phyloP scores from a whole-genome alignment of 2,888 invertebrate genomes.

The Eumerus sabulonum region DNA sequence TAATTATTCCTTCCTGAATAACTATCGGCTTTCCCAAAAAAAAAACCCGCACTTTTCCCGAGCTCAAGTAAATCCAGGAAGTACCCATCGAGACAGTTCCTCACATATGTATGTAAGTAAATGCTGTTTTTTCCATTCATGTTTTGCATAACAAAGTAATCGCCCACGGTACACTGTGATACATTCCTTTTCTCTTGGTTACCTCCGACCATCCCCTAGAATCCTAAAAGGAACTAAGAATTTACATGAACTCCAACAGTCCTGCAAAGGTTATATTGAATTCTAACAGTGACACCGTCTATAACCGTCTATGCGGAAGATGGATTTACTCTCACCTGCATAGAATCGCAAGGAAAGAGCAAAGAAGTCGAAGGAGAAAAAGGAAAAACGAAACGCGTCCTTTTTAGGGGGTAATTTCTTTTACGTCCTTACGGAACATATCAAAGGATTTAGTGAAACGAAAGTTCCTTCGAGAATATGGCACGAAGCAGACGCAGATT shows the following conservation, averaged over 20 bases:
- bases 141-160: too few species aligned
- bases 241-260: neutral
- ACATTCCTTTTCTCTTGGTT: too few species aligned
- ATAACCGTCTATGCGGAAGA: constrained; percentile 22
- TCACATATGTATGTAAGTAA: too few species aligned
- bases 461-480: constrained; percentile 42
- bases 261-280: constrained; percentile 2
- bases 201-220: too few species aligned
- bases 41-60: too few species aligned
- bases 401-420: constrained; percentile 4
- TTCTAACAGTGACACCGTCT: constrained; percentile 11
- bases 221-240: too few species aligned
- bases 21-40: too few species aligned
- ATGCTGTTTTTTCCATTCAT: too few species aligned
- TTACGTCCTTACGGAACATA: constrained; percentile 19
- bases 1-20: too few species aligned
- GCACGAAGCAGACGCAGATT: constrained; percentile 54
- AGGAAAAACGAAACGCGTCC: neutral
- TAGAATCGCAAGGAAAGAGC: constrained; percentile 1
- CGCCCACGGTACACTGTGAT: too few species aligned
- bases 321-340: constrained; percentile 36
- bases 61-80: too few species aligned
- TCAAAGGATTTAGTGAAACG: constrained; percentile 48
- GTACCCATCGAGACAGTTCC: too few species aligned
- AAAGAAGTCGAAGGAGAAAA: constrained; percentile 15